Evolutionary conservation across 2,797 vertebrate genomes (phyloP).

Genomic region (Coregonus sp.): DNA sequence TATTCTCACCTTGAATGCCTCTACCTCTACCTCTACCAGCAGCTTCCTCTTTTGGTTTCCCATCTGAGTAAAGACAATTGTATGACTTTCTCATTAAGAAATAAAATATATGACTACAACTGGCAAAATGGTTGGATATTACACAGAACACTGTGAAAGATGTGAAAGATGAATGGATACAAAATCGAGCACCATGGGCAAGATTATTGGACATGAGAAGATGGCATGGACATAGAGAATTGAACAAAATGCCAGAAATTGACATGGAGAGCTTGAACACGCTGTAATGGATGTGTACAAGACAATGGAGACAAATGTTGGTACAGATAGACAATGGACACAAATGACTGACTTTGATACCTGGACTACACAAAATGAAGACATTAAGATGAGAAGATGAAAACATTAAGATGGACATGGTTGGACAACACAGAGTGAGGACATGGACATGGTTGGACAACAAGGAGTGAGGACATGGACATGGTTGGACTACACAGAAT

Average conservation of each 20-base stretch:
- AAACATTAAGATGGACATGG: slow-evolving; percentile 1
- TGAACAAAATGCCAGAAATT: not conserved
- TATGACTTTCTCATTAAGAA: slow-evolving; percentile 13
- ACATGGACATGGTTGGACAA: slow-evolving; percentile 2
- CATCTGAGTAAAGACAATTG: slow-evolving; percentile 79
- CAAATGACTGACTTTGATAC: slow-evolving; percentile 4
- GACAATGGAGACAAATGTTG: not conserved
- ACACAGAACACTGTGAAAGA: slow-evolving; percentile 64
- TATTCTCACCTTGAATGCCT: slow-evolving; percentile 86
- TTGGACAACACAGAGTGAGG: not conserved
- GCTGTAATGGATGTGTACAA: not conserved
- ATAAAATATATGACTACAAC: not conserved
- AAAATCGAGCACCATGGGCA: not conserved
- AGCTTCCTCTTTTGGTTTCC: slow-evolving; percentile 88
- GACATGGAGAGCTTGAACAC: not conserved
- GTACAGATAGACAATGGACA: not conserved
- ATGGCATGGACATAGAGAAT: slow-evolving; percentile 1
- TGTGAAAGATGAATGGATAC: not conserved
- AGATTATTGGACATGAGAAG: slow-evolving; percentile 76
- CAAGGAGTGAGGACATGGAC: slow-evolving; percentile 5
- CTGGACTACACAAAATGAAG: not conserved
- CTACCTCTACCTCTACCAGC: slow-evolving; percentile 80
- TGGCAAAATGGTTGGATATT: slow-evolving; percentile 69
- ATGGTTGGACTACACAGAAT: not conserved
- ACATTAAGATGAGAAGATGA: slow-evolving; percentile 1